These are phyloP conservation scores for Nomada ruficornis DNA, from an alignment of 2,888 invertebrate genomes.

Conservation along the genomic window DNA sequence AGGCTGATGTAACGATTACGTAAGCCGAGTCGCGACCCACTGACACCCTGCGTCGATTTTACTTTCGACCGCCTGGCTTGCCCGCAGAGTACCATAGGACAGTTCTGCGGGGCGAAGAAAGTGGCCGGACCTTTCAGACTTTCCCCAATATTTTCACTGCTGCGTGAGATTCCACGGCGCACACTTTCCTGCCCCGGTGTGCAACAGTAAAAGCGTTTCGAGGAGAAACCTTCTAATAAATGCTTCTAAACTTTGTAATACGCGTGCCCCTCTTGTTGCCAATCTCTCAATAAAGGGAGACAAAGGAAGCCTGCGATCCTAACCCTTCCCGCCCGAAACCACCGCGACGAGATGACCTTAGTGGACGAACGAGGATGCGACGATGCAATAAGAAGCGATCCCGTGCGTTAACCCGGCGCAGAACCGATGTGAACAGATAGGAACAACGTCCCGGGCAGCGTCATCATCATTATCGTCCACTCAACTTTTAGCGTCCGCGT, in stretches of 20 bases:
- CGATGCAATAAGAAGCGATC: neutral
- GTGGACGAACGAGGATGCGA: slow-evolving; percentile 4
- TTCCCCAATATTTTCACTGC: slow-evolving; percentile 48
- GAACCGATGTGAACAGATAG: slow-evolving; percentile 28
- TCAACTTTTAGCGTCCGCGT: slow-evolving; percentile 57
- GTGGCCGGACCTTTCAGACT: slow-evolving; percentile 21
- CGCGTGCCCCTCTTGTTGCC: too few species aligned
- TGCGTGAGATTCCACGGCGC: slow-evolving; percentile 11
- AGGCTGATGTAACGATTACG: slow-evolving; percentile 37
- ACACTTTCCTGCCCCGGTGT: slow-evolving; percentile 21
- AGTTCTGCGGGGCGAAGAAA: slow-evolving; percentile 36
- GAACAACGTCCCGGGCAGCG: slow-evolving; percentile 30
- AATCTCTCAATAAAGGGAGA: too few species aligned
- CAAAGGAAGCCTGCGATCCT: too few species aligned
- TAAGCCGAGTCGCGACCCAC: slow-evolving; percentile 43
- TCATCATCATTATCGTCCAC: slow-evolving; percentile 53
- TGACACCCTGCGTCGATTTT: slow-evolving; percentile 56
- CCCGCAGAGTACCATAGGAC: too few species aligned
- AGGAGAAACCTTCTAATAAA: slow-evolving; percentile 1
- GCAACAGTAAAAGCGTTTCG: slow-evolving; percentile 11
- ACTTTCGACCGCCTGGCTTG: slow-evolving; percentile 57
- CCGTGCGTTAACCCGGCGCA: neutral
- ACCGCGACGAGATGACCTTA: too few species aligned
- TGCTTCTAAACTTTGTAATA: too few species aligned
- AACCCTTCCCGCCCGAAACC: too few species aligned